phyloP scores from a whole-genome alignment of 1,140 invertebrate species.

The Calosoma granatense region DNA sequence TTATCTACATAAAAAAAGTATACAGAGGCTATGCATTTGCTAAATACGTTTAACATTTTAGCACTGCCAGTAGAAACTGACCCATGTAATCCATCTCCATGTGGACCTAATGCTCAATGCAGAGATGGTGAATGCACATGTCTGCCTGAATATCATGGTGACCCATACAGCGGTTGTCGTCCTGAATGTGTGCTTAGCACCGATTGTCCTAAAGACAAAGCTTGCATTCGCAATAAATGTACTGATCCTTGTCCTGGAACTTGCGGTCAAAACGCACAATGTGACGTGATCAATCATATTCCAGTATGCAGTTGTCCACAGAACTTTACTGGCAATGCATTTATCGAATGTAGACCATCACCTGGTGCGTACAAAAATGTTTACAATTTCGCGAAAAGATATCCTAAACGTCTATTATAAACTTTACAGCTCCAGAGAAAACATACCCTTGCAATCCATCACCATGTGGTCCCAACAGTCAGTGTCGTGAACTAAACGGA shows the following conservation, averaged over 20 bases:
- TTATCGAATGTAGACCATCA: slow-evolving; percentile 43
- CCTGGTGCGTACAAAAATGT: slow-evolving; percentile 37
- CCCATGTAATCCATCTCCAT: slow-evolving; percentile 53
- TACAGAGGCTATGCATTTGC: neutral
- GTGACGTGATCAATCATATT: slow-evolving; percentile 55
- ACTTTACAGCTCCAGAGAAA: slow-evolving; percentile 37
- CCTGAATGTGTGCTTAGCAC: slow-evolving; percentile 56
- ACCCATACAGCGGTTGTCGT: slow-evolving; percentile 53
- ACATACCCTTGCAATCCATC: slow-evolving; percentile 46
- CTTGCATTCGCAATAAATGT: slow-evolving; percentile 59
- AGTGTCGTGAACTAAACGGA: slow-evolving; percentile 46
- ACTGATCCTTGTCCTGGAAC: slow-evolving; percentile 54
- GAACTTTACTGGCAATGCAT: slow-evolving; percentile 49
- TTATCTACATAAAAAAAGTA: slow-evolving; percentile 10
- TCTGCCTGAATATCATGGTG: slow-evolving; percentile 52
- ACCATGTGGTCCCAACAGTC: slow-evolving; percentile 52
- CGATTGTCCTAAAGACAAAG: slow-evolving; percentile 53
- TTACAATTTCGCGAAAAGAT: slow-evolving; percentile 14
- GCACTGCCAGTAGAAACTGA: slow-evolving; percentile 32
- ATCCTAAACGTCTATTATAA: neutral
- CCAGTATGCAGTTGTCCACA: slow-evolving; percentile 57
- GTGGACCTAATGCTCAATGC: slow-evolving; percentile 51
- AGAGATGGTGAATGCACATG: slow-evolving; percentile 50
- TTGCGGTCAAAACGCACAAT: slow-evolving; percentile 54
- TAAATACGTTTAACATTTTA: neutral